These are phyloP conservation scores for Dasypus novemcinctus DNA, from an alignment of 2,113 vertebrate species.

Conservation along the genomic window DNA sequence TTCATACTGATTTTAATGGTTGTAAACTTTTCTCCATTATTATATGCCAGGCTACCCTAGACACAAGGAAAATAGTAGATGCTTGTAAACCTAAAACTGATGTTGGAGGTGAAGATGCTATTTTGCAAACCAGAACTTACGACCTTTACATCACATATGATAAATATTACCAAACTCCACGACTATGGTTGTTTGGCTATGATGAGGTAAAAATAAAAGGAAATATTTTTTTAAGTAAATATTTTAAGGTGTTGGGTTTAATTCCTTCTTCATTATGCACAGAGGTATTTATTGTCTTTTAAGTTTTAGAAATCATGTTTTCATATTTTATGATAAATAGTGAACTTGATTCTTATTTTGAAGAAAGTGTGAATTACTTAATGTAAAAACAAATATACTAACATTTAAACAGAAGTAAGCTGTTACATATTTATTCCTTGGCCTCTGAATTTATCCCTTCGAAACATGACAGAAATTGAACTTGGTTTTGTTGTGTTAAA, in stretches of 20 bases:
- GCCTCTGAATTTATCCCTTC: not conserved
- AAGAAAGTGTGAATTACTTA: conserved; percentile 49
- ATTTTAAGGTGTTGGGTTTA: conserved; percentile 17
- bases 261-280: not conserved
- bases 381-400: not conserved
- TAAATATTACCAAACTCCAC: conserved; percentile 98
- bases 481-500: not conserved
- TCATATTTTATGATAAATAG: not conserved
- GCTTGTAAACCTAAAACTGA: conserved; percentile 91
- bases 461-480: conserved; percentile 18
- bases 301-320: conserved; percentile 47
- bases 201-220: conserved; percentile 89
- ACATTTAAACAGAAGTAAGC: conserved; percentile 18
- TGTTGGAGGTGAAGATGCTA: conserved; percentile 92
- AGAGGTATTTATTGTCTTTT: not conserved
- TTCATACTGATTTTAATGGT: conserved; percentile 34
- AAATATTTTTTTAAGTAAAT: conserved; percentile 29
- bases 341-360: conserved; percentile 46
- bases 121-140: conserved; percentile 98
- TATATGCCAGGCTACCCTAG: conserved; percentile 91
- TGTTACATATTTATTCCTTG: not conserved
- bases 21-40: conserved; percentile 64
- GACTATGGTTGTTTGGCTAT: conserved; percentile 98
- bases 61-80: conserved; percentile 94
- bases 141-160: conserved; percentile 99